These are phyloP conservation scores for Palloptera scutellata DNA, from an alignment of 2,888 invertebrate species.

Conservation along the genomic window DNA sequence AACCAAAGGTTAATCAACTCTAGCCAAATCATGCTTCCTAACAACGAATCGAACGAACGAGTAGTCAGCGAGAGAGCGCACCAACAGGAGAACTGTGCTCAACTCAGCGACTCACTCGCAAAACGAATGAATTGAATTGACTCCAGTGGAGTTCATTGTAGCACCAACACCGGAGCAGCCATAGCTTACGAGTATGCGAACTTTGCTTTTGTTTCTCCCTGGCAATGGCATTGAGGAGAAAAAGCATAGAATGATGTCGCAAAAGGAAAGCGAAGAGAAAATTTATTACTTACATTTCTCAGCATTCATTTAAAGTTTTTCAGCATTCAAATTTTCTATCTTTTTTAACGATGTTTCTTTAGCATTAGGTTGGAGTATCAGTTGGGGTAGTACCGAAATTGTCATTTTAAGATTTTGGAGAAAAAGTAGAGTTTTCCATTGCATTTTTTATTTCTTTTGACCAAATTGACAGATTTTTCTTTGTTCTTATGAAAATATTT, in stretches of 20 bases:
- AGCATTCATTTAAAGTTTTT: neutral
- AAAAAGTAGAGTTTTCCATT: no score
- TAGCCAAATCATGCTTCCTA: slow-evolving; percentile 23
- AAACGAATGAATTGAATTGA: neutral
- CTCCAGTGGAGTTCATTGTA: neutral
- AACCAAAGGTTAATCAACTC: slow-evolving; percentile 62
- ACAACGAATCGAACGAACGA: neutral
- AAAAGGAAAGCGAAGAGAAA: slow-evolving; percentile 27
- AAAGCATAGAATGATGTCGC: no score
- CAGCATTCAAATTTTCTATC: neutral
- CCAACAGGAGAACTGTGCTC: slow-evolving; percentile 14
- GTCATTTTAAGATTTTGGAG: no score
- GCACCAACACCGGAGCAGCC: slow-evolving; percentile 10
- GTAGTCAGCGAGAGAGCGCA: slow-evolving; percentile 11
- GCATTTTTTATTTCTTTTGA: no score
- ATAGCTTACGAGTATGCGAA: slow-evolving; percentile 15
- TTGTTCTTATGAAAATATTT: no score
- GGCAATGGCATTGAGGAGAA: slow-evolving; percentile 54
- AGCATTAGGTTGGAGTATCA: neutral
- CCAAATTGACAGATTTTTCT: no score
- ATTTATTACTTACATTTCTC: neutral
- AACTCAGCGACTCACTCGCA: slow-evolving; percentile 6
- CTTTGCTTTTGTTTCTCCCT: slow-evolving; percentile 38
- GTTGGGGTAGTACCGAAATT: slow-evolving; percentile 27
- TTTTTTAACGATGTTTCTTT: slow-evolving; percentile 19